Evolutionary conservation across 2,113 vertebrate species (phyloP).

Genomic region (Prochilodus magdalenae): DNA sequence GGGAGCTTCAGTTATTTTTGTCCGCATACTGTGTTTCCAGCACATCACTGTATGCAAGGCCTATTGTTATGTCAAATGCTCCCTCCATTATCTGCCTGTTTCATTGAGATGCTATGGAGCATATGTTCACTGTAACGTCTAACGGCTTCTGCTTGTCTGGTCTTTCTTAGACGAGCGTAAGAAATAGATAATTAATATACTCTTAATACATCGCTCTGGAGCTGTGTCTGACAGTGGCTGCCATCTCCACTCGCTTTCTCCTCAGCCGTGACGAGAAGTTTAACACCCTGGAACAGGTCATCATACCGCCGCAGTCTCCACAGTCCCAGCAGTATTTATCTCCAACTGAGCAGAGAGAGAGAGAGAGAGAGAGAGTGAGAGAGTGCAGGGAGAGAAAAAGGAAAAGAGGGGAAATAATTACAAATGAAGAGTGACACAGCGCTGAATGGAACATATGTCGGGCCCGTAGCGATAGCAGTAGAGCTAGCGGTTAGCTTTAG

Average conservation of each 20-base stretch:
- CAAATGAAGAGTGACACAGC: slow-evolving; percentile 93
- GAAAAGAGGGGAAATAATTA: slow-evolving; percentile 86
- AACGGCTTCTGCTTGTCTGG: slow-evolving; percentile 35
- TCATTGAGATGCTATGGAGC: slow-evolving; percentile 24
- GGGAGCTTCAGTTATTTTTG: background rate
- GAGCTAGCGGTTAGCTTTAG: slow-evolving; percentile 63
- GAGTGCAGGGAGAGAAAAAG: slow-evolving; percentile 76
- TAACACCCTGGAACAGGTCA: slow-evolving; percentile 91
- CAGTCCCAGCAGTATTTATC: slow-evolving; percentile 84
- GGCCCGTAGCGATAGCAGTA: slow-evolving; percentile 67
- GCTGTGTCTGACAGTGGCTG: slow-evolving; percentile 84
- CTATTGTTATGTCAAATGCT: background rate
- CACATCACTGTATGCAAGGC: background rate
- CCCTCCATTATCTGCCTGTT: slow-evolving; percentile 32
- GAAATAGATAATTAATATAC: slow-evolving; percentile 52
- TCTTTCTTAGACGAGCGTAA: slow-evolving; percentile 17
- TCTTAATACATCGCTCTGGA: slow-evolving; percentile 79
- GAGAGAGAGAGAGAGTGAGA: slow-evolving; percentile 66
- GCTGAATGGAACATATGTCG: slow-evolving; percentile 97
- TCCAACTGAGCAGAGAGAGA: slow-evolving; percentile 73
- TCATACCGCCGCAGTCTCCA: slow-evolving; percentile 81
- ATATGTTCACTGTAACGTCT: slow-evolving; percentile 34
- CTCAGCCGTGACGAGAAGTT: slow-evolving; percentile 84
- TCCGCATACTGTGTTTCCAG: background rate
- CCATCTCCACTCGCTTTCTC: slow-evolving; percentile 75